Evolutionary conservation across 1,140 invertebrate species (phyloP), one percentile per base, ranked within the genome.

Genomic region (Drosophila obscura): DNA sequence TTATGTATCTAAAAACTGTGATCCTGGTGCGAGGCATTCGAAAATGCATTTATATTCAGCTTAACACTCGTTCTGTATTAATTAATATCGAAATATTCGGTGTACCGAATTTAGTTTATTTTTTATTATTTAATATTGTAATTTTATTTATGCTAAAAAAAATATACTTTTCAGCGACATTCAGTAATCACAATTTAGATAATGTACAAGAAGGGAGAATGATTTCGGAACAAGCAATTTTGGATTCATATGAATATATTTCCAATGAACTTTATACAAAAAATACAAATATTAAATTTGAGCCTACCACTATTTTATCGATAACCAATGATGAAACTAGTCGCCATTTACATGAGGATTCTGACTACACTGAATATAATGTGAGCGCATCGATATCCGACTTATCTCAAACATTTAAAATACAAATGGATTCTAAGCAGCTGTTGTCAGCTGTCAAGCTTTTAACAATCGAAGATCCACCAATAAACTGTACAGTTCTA

Each of bases 341-440:
- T 8, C 63, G 46, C 35, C 74, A 53, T 44, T 71, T 49, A 43
- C 50, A 45, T 26, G 80, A 83, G 39, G 77, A 87, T 44, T 72
- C 51, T 2, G 65, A 57, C 22, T 59, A 81, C 51, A 57, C 49
- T 19, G 78, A 81, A 68, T 65, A 43, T 64, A 64, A 76, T 63
- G 59, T 22, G 6, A 31, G 28, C 19, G 45, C 68, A 26, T 13
- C 4, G 22, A 45, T 5, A 50, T n/a, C 45, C 1, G 71, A 84
- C 4, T 26, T 61, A 46, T 72, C 55, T 16, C 39, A 93, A 94
- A 63, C 58, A 31, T 95, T 95, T 78, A 93, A 93, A 61, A 95
- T 95, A 62, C 94, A 95, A 41, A 96, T 96, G 96, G 94, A 93
- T 59, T 93, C 96, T 0, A 95, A 95, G 64, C 93, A 94, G 69